Base-by-base conservation (phyloP, 2,797 vertebrate species). In the Eleutherodactylus coqui region DNA sequence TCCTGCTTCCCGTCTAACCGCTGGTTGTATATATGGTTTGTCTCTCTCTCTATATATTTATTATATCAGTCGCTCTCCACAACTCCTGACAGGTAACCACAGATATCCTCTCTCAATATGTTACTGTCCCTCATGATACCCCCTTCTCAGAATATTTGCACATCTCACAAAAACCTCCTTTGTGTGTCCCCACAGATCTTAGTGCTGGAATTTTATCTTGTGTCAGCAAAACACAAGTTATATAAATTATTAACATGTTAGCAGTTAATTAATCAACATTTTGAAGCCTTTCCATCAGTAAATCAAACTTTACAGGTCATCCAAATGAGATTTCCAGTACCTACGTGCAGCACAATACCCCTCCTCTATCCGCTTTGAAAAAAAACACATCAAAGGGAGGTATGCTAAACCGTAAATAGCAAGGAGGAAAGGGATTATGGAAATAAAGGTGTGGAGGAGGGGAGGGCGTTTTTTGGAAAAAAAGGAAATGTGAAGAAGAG, bases 331-430 rank as follows among this genome's bases (percentile, higher is more conserved):
- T 38, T 49, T 41, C 27, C 24, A 47, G 78, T 47, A 80, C 49
- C 47, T 53, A 79, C 1, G 41, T 13, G 55, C 34, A 11, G 41
- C 80, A 29, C 67, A 34, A n/a, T 64, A 36, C 78, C 85, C 78
- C 79, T 72, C 79, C 85, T 32, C 53, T 53, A 78, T 32, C 34
- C 47, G 55, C 60, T 45, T 55, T 2, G 7, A 38, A 51, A 17
- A 58, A 27, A 24, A 69, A 43, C 53, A 77, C 79, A 86, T 87
- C 85, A 87, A 77, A 87, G 73, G 49, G 75, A 83, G 85, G 85
- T 64, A 82, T 82, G 43, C 53, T 75, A 81, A 81, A 62, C 32
- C 38, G 27, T 87, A 79, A 73, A 83, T 64, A 87, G 38, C 51
- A 60, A 79, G 73, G 62, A 86, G 77, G 32, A 53, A 45, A 64